Conservation (phyloP, 2,797 vertebrate genomes). For the Chrysocyon brachyurus region DNA sequence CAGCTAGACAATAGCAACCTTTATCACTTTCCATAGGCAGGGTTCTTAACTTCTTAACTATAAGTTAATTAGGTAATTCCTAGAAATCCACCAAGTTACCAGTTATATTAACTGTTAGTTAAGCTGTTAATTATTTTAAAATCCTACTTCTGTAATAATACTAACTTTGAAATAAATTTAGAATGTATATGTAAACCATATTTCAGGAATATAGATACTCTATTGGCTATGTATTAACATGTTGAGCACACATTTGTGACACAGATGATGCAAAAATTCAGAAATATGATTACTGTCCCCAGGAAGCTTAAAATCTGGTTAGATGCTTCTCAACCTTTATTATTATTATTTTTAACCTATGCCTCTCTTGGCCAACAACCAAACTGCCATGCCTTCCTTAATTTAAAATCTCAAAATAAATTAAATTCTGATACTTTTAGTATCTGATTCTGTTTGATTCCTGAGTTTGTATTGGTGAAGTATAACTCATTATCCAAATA, state of each 20-base stretch:
- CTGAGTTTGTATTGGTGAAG: background rate
- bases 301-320: conserved; percentile 1
- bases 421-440: background rate
- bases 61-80: background rate
- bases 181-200: background rate
- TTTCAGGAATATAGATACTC: background rate
- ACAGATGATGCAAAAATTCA: background rate
- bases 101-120: background rate
- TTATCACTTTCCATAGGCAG: background rate
- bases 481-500: background rate
- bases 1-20: background rate
- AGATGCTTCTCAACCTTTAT: background rate
- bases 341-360: background rate
- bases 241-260: background rate
- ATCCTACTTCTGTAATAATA: background rate
- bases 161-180: background rate
- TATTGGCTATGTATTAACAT: background rate
- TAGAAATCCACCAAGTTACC: background rate
- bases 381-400: background rate
- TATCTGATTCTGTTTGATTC: background rate
- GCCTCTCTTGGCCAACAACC: background rate
- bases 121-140: background rate
- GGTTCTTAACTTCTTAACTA: background rate
- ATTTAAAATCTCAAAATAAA: conserved; percentile 52
- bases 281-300: background rate